Evolutionary conservation across 2,888 invertebrate genomes (phyloP).

Genomic region (Lasioglossum pauxillum): DNA sequence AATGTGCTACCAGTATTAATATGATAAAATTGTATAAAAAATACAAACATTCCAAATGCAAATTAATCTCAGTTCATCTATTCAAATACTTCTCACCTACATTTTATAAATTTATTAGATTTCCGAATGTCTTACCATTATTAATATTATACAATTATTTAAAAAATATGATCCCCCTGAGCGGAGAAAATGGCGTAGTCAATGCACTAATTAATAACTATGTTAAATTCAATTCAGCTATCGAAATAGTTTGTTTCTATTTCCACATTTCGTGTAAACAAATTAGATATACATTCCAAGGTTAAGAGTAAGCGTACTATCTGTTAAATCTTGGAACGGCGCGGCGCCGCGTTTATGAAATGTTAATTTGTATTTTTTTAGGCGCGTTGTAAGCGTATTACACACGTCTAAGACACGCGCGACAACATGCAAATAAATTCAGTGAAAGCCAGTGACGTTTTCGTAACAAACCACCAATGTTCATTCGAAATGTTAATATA

Average conservation of each 20-base stretch:
- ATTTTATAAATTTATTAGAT: background rate
- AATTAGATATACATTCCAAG: background rate
- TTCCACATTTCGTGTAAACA: background rate
- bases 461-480: constrained; percentile 28
- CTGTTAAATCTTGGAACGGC: background rate
- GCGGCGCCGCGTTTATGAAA: background rate
- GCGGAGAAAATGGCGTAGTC: background rate
- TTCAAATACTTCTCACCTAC: background rate
- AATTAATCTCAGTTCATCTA: background rate
- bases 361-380: background rate
- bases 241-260: background rate
- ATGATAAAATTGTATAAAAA: background rate
- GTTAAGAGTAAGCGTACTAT: constrained; percentile 6
- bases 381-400: background rate
- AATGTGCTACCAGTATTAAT: background rate
- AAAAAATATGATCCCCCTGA: background rate
- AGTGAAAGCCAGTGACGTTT: constrained; percentile 37
- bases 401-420: background rate
- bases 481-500: constrained; percentile 20
- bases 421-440: constrained; percentile 26
- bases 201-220: background rate
- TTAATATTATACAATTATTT: no score
- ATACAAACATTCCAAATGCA: background rate
- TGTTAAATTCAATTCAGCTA: background rate
- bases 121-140: background rate